Percentiles rank a stretch among this genome's conserved stretches.
These are phyloP conservation scores for Leptothorax acervorum DNA, from an alignment of 2,888 invertebrate species.

Conservation along the genomic window DNA sequence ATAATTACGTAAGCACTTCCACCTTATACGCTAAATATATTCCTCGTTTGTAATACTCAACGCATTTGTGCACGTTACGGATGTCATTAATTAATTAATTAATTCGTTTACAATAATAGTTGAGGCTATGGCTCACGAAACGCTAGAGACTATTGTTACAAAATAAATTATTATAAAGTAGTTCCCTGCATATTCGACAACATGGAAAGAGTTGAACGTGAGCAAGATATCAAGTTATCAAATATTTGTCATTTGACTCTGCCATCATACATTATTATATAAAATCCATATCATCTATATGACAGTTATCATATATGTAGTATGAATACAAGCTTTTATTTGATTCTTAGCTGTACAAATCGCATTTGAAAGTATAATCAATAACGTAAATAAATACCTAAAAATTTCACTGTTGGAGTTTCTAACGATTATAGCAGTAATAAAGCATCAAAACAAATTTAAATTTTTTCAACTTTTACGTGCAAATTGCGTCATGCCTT, in stretches of 20 bases:
- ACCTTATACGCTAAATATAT: background rate
- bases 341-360: conserved; percentile 42
- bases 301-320: conserved; percentile 5
- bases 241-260: conserved; percentile 33
- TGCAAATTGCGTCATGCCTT: background rate
- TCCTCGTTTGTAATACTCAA: conserved; percentile 17
- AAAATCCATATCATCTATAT: conserved; percentile 46
- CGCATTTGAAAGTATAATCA: conserved; percentile 2
- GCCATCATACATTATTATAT: conserved; percentile 44
- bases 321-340: conserved; percentile 16
- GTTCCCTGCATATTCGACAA: conserved; percentile 41
- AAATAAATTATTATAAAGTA: conserved; percentile 55
- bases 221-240: conserved; percentile 40
- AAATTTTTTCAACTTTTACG: background rate
- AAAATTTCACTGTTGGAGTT: background rate
- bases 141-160: conserved; percentile 36
- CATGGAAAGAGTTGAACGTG: conserved; percentile 36
- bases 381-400: background rate
- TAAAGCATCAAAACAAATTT: background rate
- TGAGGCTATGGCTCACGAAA: conserved; percentile 10
- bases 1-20: conserved; percentile 20
- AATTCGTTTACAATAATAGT: conserved; percentile 21
- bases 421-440: background rate
- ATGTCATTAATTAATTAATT: conserved; percentile 15
- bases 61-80: conserved; percentile 38